phyloP scores from a whole-genome alignment of 2,113 vertebrate species.

The Pygoscelis adeliae region DNA sequence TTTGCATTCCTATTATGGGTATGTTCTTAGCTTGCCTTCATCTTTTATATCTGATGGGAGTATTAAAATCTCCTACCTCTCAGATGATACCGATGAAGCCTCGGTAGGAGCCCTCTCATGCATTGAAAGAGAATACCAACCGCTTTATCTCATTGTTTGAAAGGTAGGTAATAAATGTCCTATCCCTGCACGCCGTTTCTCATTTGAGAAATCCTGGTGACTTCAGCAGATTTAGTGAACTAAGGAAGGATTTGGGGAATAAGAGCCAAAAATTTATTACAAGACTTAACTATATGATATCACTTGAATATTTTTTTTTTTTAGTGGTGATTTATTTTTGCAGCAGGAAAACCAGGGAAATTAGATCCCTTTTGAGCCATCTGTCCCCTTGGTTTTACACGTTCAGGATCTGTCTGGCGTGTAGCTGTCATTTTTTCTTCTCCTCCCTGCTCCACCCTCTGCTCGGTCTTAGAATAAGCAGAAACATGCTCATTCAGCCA shows the following conservation, averaged over 20 bases:
- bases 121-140: neutral
- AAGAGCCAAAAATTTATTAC: neutral
- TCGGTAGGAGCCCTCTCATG: neutral
- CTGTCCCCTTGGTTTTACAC: neutral
- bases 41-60: neutral
- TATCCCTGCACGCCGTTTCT: neutral
- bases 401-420: neutral
- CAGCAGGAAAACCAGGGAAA: neutral
- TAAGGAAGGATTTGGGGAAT: neutral
- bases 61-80: neutral
- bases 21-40: neutral
- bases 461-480: neutral
- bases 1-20: neutral
- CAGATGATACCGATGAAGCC: neutral
- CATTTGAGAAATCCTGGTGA: neutral
- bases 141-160: neutral
- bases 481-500: neutral
- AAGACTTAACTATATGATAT: neutral
- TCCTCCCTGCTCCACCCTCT: neutral
- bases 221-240: neutral
- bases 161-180: neutral
- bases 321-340: neutral
- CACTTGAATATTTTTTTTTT: neutral
- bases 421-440: neutral
- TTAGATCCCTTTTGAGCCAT: neutral